A percentile compares a stretch with the other conserved stretches of the same genome.
Conservation (phyloP, 2,888 invertebrate species). For the Chrysina gloriosa region DNA sequence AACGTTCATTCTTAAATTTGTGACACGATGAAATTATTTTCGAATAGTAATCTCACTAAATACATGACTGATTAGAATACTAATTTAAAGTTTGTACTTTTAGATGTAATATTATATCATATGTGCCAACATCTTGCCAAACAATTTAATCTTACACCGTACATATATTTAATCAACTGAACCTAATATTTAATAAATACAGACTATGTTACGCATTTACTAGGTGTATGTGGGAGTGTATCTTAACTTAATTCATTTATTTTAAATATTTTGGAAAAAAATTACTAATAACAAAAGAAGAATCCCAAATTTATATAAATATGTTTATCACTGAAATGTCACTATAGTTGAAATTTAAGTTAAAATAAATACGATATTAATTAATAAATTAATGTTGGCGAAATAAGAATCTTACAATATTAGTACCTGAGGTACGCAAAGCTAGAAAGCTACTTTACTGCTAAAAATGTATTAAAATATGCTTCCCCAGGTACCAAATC, state of each 20-base stretch:
- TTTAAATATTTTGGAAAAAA: background rate
- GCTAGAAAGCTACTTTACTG: no score
- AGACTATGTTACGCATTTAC: background rate
- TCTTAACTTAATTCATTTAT: background rate
- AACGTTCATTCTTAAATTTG: background rate
- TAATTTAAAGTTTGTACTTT: conserved; percentile 32
- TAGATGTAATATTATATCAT: conserved; percentile 13
- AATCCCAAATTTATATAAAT: no score
- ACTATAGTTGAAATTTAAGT: no score
- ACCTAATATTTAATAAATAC: conserved; percentile 1
- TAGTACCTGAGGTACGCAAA: no score
- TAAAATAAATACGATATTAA: no score
- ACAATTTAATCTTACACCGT: conserved; percentile 8
- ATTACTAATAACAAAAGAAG: background rate
- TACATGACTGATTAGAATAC: conserved; percentile 1
- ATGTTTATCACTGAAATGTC: no score
- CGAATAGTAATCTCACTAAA: background rate
- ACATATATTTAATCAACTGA: background rate
- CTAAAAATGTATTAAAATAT: no score
- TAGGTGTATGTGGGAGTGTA: background rate
- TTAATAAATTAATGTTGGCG: no score
- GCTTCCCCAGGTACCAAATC: no score
- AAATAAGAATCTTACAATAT: no score
- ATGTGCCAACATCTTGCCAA: background rate
- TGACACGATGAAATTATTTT: conserved; percentile 9